These are phyloP conservation scores for Palaemon carinicauda DNA, from an alignment of 1,140 invertebrate species.

Conservation along the genomic window DNA sequence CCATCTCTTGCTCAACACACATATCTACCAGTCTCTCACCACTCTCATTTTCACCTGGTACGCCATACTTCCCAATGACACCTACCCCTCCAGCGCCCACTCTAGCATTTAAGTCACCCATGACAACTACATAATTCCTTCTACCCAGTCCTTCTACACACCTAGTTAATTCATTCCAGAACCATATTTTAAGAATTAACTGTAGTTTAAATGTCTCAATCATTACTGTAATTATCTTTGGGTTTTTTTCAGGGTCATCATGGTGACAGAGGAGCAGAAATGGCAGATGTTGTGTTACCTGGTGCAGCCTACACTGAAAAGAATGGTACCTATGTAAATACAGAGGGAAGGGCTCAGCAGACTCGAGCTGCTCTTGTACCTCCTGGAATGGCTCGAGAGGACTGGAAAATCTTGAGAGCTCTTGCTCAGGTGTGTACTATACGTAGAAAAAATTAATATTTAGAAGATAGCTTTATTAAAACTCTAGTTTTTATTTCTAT, in stretches of 20 bases:
- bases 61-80: no score
- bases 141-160: no score
- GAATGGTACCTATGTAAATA: conserved; percentile 95
- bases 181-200: not conserved
- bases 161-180: no score
- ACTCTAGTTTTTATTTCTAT: not conserved
- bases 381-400: conserved; percentile 91
- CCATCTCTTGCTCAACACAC: no score
- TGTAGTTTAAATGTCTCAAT: not conserved
- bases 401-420: conserved; percentile 98
- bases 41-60: no score
- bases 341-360: conserved; percentile 96
- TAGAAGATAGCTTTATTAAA: not conserved
- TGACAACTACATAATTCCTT: no score
- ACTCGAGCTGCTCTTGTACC: conserved; percentile 89
- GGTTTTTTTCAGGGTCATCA: conserved; percentile 79
- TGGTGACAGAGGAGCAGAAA: conserved; percentile 90
- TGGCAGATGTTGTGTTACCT: conserved; percentile 93
- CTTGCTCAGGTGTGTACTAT: conserved; percentile 75
- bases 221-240: not conserved
- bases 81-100: no score
- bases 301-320: conserved; percentile 99
- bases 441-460: not conserved
- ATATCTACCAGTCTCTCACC: no score
- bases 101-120: no score